Evolutionary conservation across 2,888 invertebrate species (phyloP).

Genomic region (Lithosia quadra): DNA sequence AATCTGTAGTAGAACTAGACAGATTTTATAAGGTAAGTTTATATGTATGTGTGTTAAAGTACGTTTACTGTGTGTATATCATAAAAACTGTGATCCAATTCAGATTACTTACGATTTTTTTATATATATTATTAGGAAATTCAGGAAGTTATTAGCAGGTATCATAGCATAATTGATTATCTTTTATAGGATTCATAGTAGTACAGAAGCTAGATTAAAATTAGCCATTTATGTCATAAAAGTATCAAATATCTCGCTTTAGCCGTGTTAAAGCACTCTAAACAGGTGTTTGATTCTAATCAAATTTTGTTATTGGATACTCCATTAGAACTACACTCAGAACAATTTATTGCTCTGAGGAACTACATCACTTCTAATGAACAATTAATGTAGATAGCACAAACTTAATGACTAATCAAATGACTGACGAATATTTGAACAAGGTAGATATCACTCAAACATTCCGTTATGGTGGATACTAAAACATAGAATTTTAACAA

Average conservation of each 20-base stretch:
- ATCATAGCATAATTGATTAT: not conserved
- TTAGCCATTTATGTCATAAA: not conserved
- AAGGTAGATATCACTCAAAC: not conserved
- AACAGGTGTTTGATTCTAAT: not conserved
- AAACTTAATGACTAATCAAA: not conserved
- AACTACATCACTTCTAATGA: no score
- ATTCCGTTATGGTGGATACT: not conserved
- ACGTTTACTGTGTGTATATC: no score
- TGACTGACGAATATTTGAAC: not conserved
- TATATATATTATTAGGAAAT: no score
- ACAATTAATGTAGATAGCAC: not conserved
- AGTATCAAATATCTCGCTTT: not conserved
- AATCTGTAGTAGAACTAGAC: no score
- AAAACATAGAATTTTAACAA: no score
- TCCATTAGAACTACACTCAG: not conserved
- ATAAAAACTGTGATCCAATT: not conserved
- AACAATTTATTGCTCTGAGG: no score
- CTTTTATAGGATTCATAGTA: no score
- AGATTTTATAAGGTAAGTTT: no score
- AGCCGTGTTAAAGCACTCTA: not conserved
- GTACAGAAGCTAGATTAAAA: no score
- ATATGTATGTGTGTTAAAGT: no score
- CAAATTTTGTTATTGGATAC: not conserved
- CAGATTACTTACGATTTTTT: not conserved
- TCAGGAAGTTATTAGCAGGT: not conserved